A percentile compares a stretch with the other conserved stretches of the same genome.
phyloP scores from a whole-genome alignment of 2,113 vertebrate species.

The Mobula birostris region DNA sequence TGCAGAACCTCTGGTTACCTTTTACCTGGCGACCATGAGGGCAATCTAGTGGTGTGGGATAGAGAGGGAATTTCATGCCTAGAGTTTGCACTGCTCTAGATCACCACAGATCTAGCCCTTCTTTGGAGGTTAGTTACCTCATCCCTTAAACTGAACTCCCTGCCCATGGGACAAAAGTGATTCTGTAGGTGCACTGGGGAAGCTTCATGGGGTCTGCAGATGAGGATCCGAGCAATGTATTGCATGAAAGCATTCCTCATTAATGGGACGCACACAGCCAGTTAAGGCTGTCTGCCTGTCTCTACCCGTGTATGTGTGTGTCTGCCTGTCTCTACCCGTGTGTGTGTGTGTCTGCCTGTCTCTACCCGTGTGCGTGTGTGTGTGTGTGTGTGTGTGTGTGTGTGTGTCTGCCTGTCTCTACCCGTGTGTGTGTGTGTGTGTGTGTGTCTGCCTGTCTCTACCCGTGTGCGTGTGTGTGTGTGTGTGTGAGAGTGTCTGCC shows the following conservation, averaged over 20 bases:
- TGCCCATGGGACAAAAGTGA: no score
- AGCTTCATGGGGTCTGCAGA: neutral
- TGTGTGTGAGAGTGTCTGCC: no score
- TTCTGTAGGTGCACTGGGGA: neutral
- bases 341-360: neutral
- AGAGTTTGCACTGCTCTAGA: no score
- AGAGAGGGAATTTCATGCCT: no score
- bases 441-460: neutral
- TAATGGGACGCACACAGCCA: neutral
- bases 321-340: neutral
- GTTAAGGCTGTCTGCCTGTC: neutral
- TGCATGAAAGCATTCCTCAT: neutral
- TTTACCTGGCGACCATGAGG: no score
- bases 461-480: neutral
- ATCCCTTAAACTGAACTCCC: no score
- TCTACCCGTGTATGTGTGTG: neutral
- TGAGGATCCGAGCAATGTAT: neutral
- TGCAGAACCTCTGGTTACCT: no score
- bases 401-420: neutral
- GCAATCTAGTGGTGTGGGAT: no score
- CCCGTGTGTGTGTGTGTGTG: neutral
- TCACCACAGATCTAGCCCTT: no score
- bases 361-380: neutral
- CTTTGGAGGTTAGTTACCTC: no score
- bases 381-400: no score